Evolutionary conservation across 2,113 vertebrate genomes (phyloP), one percentile per base, ranked within the genome.

Genomic region (Geococcyx californianus): DNA sequence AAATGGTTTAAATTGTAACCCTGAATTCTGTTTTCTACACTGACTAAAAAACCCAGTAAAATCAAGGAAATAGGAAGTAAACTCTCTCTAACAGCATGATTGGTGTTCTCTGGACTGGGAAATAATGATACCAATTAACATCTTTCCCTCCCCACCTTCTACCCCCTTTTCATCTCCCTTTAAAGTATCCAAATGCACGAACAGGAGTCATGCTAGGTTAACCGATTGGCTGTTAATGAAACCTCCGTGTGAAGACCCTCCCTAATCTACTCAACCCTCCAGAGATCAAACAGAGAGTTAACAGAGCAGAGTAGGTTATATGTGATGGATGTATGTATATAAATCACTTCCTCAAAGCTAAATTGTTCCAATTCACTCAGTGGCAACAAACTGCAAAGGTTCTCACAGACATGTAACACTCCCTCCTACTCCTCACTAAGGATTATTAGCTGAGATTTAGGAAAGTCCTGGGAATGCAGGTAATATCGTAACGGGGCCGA

Each of bases 221-320:
- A 94, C 83, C 1, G 6, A 90, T 24, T 29, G 86, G 84, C 85
- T 93, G 97, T 94, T 93, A 92, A 89, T 76, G 85, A 96, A 97
- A 97, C 86, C 67, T 90, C 68, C 1, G 9, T 59, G 76, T 87
- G 94, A 86, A 92, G 86, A 97, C 91, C 89, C 66, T 76, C 91
- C 78, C 93, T 93, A 89, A 96, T 94, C 96, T 92, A 66, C 96
- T 96, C 89, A 92, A 94, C 82, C 78, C 84, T 97, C 90, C 59
- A 45, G 96, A 97, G 97, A 98, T 98, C 98, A 98, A 98, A 97
- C 80, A 75, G 89, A 88, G 80, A 93, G 82, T 87, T 96, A 97
- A 94, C 96, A 97, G 96, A 96, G 93, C 96, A 97, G 78, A 94
- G 95, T 89, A 94, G 95, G 63, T 92, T 90, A 56, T 76, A 64